Evolutionary conservation across 2,888 invertebrate species (phyloP).

Genomic region (Melanophora roralis): DNA sequence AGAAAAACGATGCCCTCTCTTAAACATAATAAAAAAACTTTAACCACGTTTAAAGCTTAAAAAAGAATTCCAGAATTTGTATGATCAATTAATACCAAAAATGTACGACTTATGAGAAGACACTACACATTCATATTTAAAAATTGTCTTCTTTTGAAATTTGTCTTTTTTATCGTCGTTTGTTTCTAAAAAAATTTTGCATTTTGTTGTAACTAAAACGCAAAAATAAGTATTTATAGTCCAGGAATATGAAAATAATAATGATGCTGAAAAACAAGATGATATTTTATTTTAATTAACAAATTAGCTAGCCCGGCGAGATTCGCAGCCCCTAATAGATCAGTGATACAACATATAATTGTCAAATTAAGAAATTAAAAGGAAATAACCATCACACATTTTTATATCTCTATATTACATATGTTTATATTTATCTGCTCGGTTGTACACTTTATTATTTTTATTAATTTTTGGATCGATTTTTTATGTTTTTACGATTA

Average conservation of each 20-base stretch:
- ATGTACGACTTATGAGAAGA: conserved; percentile 16
- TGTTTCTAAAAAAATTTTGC: conserved; percentile 2
- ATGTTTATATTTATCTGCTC: too few species aligned
- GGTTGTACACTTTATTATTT: too few species aligned
- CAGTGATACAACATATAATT: too few species aligned
- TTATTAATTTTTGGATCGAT: too few species aligned
- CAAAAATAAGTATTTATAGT: background rate
- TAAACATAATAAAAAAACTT: conserved; percentile 49
- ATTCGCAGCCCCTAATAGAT: too few species aligned
- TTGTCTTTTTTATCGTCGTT: conserved; percentile 26
- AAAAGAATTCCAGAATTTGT: conserved; percentile 46
- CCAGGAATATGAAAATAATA: background rate
- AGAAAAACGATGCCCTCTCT: conserved; percentile 43
- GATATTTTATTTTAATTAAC: too few species aligned
- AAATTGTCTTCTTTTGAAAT: conserved; percentile 22
- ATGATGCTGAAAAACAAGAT: background rate
- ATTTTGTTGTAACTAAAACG: background rate
- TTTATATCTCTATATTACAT: too few species aligned
- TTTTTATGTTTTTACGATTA: too few species aligned
- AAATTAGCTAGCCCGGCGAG: too few species aligned
- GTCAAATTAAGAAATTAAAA: too few species aligned
- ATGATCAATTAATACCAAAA: conserved; percentile 46
- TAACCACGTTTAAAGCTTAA: conserved; percentile 43
- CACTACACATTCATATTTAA: background rate
- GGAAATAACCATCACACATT: too few species aligned